Evolutionary conservation across 2,113 vertebrate species (phyloP).

Genomic region (Numida meleagris): DNA sequence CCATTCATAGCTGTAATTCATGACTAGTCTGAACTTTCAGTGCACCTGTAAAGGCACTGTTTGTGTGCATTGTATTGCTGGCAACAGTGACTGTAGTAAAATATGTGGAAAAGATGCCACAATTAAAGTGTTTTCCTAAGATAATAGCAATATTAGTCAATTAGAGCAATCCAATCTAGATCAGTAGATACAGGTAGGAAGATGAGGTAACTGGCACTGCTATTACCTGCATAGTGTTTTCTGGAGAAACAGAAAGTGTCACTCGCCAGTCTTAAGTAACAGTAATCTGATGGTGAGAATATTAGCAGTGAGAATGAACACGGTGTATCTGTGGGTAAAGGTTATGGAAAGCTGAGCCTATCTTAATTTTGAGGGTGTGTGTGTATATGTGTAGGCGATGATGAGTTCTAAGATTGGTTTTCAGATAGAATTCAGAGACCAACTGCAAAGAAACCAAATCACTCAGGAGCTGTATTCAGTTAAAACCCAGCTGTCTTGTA

Average conservation of each 20-base stretch:
- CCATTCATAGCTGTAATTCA: conserved; percentile 57
- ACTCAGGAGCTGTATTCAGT: neutral
- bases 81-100: conserved; percentile 21
- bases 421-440: neutral
- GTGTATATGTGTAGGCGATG: neutral
- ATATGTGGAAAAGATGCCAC: neutral
- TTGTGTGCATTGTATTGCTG: conserved; percentile 42
- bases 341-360: conserved; percentile 39
- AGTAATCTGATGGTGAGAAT: neutral
- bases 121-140: neutral
- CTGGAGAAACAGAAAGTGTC: conserved; percentile 23
- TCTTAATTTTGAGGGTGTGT: conserved; percentile 15
- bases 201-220: conserved; percentile 11
- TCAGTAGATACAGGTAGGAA: neutral
- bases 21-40: conserved; percentile 57
- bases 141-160: neutral
- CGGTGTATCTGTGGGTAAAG: neutral
- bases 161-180: neutral
- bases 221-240: neutral
- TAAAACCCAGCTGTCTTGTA: neutral
- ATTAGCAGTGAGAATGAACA: conserved; percentile 1
- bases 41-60: conserved; percentile 59
- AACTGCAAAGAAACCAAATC: neutral
- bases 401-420: conserved; percentile 32
- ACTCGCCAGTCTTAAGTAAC: neutral